These are phyloP conservation scores for Arrhopalites spinosus DNA, from an alignment of 2,888 invertebrate genomes.

Conservation along the genomic window DNA sequence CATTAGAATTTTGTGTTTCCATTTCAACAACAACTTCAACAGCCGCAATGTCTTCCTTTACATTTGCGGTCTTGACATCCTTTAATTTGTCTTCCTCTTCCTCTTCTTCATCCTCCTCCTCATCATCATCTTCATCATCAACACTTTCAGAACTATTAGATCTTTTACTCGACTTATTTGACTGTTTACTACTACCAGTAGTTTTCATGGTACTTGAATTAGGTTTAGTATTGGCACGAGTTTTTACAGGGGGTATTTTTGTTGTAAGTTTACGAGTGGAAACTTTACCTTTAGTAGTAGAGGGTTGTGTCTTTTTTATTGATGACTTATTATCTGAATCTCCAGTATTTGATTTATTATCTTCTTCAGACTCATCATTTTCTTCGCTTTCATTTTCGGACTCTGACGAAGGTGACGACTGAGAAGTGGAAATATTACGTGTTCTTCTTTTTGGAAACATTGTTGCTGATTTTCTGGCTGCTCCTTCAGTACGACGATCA, in stretches of 20 bases:
- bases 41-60: not conserved
- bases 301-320: no score
- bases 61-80: not conserved
- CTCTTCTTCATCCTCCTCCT: constrained; percentile 35
- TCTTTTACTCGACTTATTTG: not conserved
- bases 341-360: constrained; percentile 9
- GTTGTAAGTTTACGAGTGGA: no score
- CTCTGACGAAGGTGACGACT: constrained; percentile 20
- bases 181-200: not conserved
- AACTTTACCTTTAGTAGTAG: no score
- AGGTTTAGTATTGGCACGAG: not conserved
- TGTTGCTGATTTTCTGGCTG: constrained; percentile 54
- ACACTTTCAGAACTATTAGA: not conserved
- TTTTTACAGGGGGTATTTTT: no score
- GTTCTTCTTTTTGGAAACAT: constrained; percentile 42
- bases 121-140: constrained; percentile 31
- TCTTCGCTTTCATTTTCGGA: constrained; percentile 23
- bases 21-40: not conserved
- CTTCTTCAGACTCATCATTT: constrained; percentile 15
- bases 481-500: constrained; percentile 43
- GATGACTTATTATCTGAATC: no score
- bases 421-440: constrained; percentile 44
- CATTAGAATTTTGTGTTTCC: not conserved
- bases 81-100: not conserved
- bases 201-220: not conserved